Evolutionary conservation across 2,113 vertebrate species (phyloP).

Genomic region (Eidolon helvum): DNA sequence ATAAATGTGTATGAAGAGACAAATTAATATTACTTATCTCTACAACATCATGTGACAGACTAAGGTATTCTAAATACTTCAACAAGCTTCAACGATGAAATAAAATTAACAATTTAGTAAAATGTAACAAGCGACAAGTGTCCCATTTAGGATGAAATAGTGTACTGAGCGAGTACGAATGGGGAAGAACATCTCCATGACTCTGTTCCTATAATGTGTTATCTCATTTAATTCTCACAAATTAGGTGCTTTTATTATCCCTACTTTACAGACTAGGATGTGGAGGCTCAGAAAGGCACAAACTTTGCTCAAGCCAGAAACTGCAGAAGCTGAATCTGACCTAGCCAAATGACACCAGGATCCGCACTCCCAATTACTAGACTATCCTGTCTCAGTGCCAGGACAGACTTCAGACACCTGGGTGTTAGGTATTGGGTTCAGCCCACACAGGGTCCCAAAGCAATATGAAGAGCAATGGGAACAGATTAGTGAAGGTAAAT

Average conservation of each 20-base stretch:
- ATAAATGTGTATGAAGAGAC: neutral
- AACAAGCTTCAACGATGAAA: neutral
- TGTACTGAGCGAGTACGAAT: neutral
- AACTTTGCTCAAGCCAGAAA: neutral
- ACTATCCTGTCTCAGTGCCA: no score
- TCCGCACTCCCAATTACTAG: fast-evolving
- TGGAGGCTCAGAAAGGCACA: neutral
- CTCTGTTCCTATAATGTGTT: no score
- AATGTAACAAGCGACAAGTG: fast-evolving
- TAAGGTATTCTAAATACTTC: neutral
- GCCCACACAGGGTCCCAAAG: neutral
- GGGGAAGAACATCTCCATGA: no score
- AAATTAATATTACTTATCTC: neutral
- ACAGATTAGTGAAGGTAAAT: neutral
- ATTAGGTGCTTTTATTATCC: neutral
- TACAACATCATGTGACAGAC: neutral
- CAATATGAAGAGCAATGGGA: neutral
- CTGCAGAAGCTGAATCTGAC: fast-evolving
- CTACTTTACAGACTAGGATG: neutral
- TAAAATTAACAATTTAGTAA: neutral
- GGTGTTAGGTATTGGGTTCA: no score
- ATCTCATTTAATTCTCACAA: neutral
- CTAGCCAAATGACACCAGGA: fast-evolving
- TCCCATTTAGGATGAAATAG: neutral
- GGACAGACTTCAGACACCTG: neutral